Base-by-base conservation (phyloP, 1,140 invertebrate species). In the Diploscapter pachys region DNA sequence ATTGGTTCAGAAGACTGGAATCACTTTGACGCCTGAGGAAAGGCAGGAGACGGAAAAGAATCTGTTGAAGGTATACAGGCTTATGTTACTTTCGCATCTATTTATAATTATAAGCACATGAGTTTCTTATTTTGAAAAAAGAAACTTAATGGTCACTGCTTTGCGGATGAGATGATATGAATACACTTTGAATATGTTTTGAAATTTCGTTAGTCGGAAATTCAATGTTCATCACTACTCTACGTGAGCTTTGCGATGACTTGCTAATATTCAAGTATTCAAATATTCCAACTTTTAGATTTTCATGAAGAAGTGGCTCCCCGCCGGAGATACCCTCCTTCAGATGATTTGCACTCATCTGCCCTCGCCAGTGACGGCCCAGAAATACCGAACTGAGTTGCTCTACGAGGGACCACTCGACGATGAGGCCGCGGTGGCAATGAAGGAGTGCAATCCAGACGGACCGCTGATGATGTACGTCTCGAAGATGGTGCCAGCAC, bases 341-440 rank as follows among this genome's bases (percentile, higher is more conserved):
- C 94, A 98, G 90, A 99, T 99, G 97, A 99, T 99, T 88, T 94
- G 95, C 87, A 97, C 99, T 86, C 96, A 99, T 87, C 89, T 99
- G 85, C 97, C 97, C 77, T 99, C 96, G 50, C 97, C 96, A 56
- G 96, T 99, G 51, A 93, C 94, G 73, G 96, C 97, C 76, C 97
- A 99, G 88, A 95, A 93, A 86, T 99, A 99, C 89, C 91, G 97
- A 89, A 95, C 96, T 92, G 96, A 98, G 89, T 93, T 98, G 92
- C 89, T 98, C 87, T 98, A 95, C 86, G 95, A 96, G 90, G 97
- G 93, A 87, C 96, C 96, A 71, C 91, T 91, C 81, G 96, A 99
- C 87, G 97, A 99, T 88, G 93, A 95, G 83, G 95, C 93, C 80
- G 95, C 94, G 82, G 81, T 81, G 86, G 89, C 86, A 53, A 87